phyloP scores from a whole-genome alignment of 2,113 vertebrate species.

The Sarotherodon lohbergeri region DNA sequence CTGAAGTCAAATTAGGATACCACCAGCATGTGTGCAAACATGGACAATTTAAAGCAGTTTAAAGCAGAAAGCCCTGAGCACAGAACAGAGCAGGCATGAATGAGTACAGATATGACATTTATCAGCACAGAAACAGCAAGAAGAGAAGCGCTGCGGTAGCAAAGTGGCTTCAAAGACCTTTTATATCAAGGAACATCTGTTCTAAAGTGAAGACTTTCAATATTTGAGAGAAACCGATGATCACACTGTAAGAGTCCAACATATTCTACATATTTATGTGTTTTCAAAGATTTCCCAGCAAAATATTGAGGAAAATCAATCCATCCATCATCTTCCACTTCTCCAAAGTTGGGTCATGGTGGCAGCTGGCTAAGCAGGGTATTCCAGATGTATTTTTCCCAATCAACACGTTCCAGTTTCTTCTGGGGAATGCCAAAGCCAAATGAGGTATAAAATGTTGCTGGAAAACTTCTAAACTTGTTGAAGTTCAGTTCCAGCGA shows the following conservation, averaged over 20 bases:
- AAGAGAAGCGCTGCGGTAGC: background rate
- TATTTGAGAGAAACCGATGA: background rate
- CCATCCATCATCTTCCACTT: background rate
- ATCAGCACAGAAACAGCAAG: background rate
- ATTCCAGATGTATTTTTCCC: rapidly evolving
- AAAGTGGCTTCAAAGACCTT: background rate
- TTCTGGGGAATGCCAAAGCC: rapidly evolving
- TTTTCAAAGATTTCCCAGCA: background rate
- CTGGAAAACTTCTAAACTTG: background rate
- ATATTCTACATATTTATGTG: too few relatives aligned
- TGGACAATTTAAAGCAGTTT: background rate
- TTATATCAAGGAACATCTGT: rapidly evolving
- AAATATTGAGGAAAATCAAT: background rate
- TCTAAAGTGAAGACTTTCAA: background rate
- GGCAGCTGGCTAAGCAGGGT: background rate
- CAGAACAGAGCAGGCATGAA: background rate
- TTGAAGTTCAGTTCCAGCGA: background rate
- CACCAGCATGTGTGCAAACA: background rate
- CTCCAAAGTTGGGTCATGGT: background rate
- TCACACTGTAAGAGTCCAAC: background rate
- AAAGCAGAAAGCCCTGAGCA: background rate
- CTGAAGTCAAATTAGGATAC: background rate
- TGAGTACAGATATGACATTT: background rate
- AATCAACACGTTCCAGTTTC: background rate
- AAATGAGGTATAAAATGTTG: rapidly evolving